Evolutionary conservation across 23 tunicate species (phyloP).

Genomic region (Aplidium turbinatum): DNA sequence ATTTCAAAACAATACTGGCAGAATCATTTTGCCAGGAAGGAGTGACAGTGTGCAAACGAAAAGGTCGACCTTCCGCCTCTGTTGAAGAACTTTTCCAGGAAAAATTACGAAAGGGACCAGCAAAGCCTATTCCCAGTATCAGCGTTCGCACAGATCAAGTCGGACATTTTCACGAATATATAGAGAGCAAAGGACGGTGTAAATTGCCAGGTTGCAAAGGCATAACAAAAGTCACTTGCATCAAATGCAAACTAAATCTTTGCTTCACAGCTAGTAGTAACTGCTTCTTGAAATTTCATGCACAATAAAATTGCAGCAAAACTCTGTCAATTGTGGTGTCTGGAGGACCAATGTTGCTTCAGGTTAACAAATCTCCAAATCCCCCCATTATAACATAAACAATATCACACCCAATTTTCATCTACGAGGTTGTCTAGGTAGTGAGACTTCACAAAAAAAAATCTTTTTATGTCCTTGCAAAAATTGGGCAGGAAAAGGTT

Average conservation of each 20-base stretch:
- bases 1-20: not conserved
- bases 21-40: constrained; percentile 7
- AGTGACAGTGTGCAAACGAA: not conserved
- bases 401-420: too few species aligned
- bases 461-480: too few species aligned
- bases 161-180: not conserved
- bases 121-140: constrained; percentile 1
- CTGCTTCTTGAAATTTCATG: constrained; percentile 14
- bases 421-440: too few species aligned
- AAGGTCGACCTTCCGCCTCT: constrained; percentile 1
- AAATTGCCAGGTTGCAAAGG: constrained; percentile 19
- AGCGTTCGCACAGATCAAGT: not conserved
- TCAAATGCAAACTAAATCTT: not conserved
- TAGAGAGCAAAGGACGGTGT: constrained; percentile 3
- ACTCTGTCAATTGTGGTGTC: too few species aligned
- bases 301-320: constrained; percentile 20
- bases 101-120: not conserved
- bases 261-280: not conserved
- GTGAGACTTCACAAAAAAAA: too few species aligned
- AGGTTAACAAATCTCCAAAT: too few species aligned
- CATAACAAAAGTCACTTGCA: constrained; percentile 1
- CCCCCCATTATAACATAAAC: too few species aligned
- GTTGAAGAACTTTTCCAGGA: not conserved
- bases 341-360: too few species aligned
- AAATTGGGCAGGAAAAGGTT: too few species aligned